A percentile compares a stretch with the other conserved stretches of the same genome.
These are phyloP conservation scores for Nothura maculosa DNA, from an alignment of 2,797 vertebrate genomes.

Conservation along the genomic window DNA sequence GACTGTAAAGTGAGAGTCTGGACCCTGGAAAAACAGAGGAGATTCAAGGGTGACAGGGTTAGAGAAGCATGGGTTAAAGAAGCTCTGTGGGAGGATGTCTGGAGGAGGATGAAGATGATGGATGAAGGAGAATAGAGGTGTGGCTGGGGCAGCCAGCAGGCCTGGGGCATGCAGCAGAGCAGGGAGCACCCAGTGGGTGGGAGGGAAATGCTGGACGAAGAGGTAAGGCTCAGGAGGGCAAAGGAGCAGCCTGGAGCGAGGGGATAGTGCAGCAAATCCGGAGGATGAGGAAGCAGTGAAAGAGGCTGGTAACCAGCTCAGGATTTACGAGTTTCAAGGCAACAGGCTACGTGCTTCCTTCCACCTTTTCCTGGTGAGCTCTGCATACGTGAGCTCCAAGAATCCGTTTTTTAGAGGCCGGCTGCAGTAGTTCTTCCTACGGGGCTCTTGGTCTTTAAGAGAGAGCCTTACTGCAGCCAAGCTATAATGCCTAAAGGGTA, in stretches of 20 bases:
- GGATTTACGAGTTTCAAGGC: background rate
- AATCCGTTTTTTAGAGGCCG: background rate
- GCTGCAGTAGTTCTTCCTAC: background rate
- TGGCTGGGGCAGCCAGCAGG: background rate
- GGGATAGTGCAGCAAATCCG: background rate
- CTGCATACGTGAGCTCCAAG: background rate
- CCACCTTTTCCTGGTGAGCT: slow-evolving; percentile 25
- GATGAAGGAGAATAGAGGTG: background rate
- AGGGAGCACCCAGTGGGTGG: background rate
- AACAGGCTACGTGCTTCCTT: background rate
- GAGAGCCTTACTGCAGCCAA: background rate
- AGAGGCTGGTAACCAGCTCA: background rate
- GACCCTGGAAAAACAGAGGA: background rate
- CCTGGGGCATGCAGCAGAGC: background rate
- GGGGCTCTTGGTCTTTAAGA: background rate
- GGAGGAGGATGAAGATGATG: background rate
- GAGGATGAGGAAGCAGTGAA: slow-evolving; percentile 8
- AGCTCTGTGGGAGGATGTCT: background rate
- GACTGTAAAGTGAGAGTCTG: background rate
- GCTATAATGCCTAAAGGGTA: slow-evolving; percentile 55
- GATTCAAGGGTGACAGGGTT: background rate
- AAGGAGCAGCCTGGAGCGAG: background rate
- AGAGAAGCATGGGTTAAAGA: background rate
- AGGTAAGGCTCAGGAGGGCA: background rate
- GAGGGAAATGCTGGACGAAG: background rate